phyloP scores from a whole-genome alignment of 2,113 vertebrate genomes.

The Lophochroa leadbeateri region DNA sequence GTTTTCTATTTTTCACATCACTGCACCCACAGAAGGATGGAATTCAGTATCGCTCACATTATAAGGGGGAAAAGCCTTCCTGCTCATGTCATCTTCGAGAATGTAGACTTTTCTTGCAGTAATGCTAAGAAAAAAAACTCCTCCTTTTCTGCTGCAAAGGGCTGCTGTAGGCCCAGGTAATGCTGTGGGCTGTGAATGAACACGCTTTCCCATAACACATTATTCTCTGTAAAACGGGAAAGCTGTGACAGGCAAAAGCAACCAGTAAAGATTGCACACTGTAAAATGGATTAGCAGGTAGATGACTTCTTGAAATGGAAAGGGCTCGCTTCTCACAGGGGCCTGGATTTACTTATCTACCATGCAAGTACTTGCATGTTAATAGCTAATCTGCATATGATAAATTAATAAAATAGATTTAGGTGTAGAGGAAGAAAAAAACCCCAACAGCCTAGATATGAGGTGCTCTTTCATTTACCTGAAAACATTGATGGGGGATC shows the following conservation, averaged over 20 bases:
- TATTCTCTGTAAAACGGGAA: not conserved
- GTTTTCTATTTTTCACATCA: slow-evolving; percentile 63
- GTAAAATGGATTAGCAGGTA: slow-evolving; percentile 13
- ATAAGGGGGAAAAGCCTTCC: not conserved
- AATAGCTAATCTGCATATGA: not conserved
- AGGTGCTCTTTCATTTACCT: not conserved
- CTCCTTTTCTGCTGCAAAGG: not conserved
- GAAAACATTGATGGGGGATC: not conserved
- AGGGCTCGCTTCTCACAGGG: not conserved
- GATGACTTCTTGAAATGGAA: slow-evolving; percentile 26
- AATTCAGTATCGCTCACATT: not conserved
- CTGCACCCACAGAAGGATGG: slow-evolving; percentile 30
- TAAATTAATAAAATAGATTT: slow-evolving; percentile 27
- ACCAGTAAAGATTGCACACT: not conserved
- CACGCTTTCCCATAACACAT: not conserved
- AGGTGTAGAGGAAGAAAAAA: not conserved
- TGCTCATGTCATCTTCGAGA: not conserved
- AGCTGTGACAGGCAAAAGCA: not conserved
- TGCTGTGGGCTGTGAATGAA: not conserved
- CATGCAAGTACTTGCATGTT: not conserved
- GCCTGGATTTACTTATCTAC: slow-evolving; percentile 5
- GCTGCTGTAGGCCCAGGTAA: not conserved
- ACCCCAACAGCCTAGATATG: not conserved
- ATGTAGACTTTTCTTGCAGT: not conserved
- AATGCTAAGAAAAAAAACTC: not conserved